A percentile compares a stretch with the other conserved stretches of the same genome.
Evolutionary conservation across 2,888 invertebrate genomes (phyloP).

Genomic region (Tetragonisca angustula): DNA sequence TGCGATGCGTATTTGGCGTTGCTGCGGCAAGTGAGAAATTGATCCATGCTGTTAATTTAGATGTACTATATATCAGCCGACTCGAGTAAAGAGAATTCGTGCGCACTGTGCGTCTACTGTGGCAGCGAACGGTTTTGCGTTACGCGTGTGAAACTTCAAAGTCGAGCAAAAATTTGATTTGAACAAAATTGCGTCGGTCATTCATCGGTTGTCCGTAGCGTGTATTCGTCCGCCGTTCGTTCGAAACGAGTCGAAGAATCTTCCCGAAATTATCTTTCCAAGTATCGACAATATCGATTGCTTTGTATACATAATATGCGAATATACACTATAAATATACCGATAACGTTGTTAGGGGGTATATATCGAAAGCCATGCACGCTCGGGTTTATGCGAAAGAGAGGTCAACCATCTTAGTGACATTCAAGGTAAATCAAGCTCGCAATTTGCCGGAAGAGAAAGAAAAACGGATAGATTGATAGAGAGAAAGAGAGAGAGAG

Average conservation of each 20-base stretch:
- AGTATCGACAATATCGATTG: not conserved
- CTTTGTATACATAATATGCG: not conserved
- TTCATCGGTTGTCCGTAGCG: not conserved
- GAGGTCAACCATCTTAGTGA: constrained; percentile 5
- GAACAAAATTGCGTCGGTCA: not conserved
- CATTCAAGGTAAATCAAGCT: constrained; percentile 22
- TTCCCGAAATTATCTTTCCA: too few species aligned
- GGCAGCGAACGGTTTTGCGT: too few species aligned
- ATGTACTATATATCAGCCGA: constrained; percentile 7
- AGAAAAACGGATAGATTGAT: not conserved
- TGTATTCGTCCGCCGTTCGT: not conserved
- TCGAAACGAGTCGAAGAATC: not conserved
- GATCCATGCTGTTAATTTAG: constrained; percentile 58
- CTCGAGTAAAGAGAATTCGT: not conserved
- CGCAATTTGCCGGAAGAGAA: constrained; percentile 10
- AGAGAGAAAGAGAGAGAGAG: constrained; percentile 15
- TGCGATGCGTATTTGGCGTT: constrained; percentile 19
- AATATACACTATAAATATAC: too few species aligned
- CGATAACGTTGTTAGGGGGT: constrained; percentile 22
- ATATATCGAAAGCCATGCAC: constrained; percentile 55
- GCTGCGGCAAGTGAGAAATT: constrained; percentile 40
- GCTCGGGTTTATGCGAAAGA: constrained; percentile 31
- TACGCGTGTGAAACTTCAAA: not conserved
- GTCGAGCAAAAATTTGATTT: not conserved
- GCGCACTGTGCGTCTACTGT: too few species aligned